Conservation (phyloP, 2,113 vertebrate species). For the Amblyopsis rosae region DNA sequence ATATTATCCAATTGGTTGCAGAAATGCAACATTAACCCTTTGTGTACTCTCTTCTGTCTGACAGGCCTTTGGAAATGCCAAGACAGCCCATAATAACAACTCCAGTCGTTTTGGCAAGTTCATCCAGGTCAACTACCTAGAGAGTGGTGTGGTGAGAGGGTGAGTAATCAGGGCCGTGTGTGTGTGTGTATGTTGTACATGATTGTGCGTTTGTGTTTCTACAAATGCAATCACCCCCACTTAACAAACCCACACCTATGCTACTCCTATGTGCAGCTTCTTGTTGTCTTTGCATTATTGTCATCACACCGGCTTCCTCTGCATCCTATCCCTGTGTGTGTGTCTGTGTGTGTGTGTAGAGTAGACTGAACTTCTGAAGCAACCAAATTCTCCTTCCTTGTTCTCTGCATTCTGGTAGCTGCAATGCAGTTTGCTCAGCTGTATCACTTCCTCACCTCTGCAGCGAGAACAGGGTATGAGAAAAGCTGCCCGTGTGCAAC, state of each 20-base stretch:
- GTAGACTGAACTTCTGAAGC: conserved; percentile 21
- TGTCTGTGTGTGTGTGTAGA: background rate
- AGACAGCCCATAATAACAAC: conserved; percentile 98
- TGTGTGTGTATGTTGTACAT: background rate
- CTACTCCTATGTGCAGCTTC: background rate
- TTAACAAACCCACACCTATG: background rate
- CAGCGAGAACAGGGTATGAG: conserved; percentile 19
- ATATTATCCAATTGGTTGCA: background rate
- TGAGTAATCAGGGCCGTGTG: conserved; percentile 69
- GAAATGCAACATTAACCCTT: background rate
- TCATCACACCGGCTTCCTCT: background rate
- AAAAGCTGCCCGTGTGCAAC: conserved; percentile 52
- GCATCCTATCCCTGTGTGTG: background rate
- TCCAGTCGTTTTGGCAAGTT: conserved; percentile 99
- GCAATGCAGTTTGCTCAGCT: conserved; percentile 45
- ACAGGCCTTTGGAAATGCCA: conserved; percentile 95
- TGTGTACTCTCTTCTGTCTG: conserved; percentile 20
- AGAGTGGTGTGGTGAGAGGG: conserved; percentile 94
- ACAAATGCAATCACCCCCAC: background rate
- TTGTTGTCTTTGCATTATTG: background rate
- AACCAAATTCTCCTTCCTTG: conserved; percentile 52
- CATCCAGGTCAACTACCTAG: conserved; percentile 97
- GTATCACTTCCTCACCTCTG: conserved; percentile 63
- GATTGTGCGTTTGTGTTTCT: background rate
- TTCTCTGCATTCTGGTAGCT: conserved; percentile 49